phyloP scores from a whole-genome alignment of 2,888 invertebrate genomes.

The Acleris holmiana region DNA sequence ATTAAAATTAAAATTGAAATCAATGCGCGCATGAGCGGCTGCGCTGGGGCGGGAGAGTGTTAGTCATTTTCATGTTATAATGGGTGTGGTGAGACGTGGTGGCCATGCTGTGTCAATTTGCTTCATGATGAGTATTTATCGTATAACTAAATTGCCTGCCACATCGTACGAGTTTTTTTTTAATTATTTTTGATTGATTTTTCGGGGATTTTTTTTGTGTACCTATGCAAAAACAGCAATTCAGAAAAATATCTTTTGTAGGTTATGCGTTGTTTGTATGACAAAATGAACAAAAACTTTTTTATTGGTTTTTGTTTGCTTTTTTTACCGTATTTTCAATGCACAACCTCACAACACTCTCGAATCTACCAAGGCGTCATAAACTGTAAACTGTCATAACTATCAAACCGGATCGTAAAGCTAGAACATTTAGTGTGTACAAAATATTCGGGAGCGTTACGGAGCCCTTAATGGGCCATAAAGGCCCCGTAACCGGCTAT shows the following conservation, averaged over 20 bases:
- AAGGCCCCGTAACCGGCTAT: conserved; percentile 82
- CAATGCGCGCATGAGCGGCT: conserved; percentile 76
- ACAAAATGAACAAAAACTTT: neutral
- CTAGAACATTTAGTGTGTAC: conserved; percentile 55
- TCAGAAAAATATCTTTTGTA: too few species aligned
- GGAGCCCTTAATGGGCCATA: conserved; percentile 74
- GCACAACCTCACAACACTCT: too few species aligned
- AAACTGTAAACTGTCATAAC: conserved; percentile 44
- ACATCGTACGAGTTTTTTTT: neutral
- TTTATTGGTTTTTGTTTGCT: neutral
- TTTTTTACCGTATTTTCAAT: neutral
- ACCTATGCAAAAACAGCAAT: too few species aligned
- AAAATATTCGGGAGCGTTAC: conserved; percentile 53
- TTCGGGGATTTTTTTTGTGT: too few species aligned
- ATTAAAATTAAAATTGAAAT: conserved; percentile 86
- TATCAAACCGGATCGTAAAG: conserved; percentile 41
- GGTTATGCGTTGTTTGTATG: too few species aligned
- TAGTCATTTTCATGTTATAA: conserved; percentile 47
- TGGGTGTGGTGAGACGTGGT: conserved; percentile 47
- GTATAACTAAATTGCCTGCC: too few species aligned
- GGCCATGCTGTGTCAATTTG: conserved; percentile 13
- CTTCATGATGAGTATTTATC: too few species aligned
- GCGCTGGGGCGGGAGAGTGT: conserved; percentile 42
- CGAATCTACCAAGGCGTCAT: neutral
- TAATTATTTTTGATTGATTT: neutral